A percentile compares a stretch with the other conserved stretches of the same genome.
Conservation (phyloP, 1,140 invertebrate genomes). For the Laupala kohalensis region DNA sequence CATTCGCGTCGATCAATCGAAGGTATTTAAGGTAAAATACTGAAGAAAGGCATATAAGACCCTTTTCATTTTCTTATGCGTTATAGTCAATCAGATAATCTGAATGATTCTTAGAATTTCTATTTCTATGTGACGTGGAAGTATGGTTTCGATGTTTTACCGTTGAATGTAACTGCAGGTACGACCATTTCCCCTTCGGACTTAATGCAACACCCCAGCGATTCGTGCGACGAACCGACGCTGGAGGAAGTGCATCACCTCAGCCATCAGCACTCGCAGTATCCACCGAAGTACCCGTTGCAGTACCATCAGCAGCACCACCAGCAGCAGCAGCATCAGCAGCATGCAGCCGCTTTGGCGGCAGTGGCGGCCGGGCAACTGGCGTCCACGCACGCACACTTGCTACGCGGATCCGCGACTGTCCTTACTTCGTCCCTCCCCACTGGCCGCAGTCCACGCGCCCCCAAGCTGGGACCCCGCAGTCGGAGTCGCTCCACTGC, state of each 20-base stretch:
- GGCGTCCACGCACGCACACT: background rate
- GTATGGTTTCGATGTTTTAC: too few species aligned
- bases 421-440: background rate
- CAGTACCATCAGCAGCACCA: background rate
- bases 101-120: too few species aligned
- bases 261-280: background rate
- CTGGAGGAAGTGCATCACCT: background rate
- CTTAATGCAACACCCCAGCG: background rate
- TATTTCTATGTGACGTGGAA: too few species aligned
- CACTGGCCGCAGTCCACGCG: background rate
- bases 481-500: background rate
- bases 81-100: too few species aligned
- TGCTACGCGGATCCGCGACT: background rate
- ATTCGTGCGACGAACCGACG: background rate
- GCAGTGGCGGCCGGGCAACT: too few species aligned
- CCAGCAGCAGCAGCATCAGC: background rate
- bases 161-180: too few species aligned
- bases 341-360: background rate
- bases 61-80: too few species aligned
- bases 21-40: too few species aligned
- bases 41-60: too few species aligned
- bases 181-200: background rate
- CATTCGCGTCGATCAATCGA: too few species aligned
- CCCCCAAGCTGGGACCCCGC: too few species aligned
- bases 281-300: background rate